phyloP scores from a whole-genome alignment of 2,113 vertebrate genomes.

The Proteles cristata region DNA sequence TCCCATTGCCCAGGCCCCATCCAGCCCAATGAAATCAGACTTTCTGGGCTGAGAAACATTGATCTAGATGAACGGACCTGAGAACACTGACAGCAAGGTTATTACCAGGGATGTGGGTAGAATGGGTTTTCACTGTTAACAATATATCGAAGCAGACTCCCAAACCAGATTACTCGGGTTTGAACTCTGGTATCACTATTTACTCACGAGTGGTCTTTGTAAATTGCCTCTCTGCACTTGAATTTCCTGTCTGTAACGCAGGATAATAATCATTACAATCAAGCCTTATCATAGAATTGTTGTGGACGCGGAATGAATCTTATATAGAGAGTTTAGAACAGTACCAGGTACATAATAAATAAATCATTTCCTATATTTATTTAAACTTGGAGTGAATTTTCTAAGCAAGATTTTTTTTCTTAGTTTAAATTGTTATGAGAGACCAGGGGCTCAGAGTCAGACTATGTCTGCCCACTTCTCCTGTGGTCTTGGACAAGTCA shows the following conservation, averaged over 20 bases:
- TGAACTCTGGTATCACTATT: background rate
- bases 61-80: background rate
- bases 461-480: constrained; percentile 14
- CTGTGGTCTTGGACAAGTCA: background rate
- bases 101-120: background rate
- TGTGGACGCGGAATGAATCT: background rate
- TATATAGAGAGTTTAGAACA: background rate
- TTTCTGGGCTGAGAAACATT: background rate
- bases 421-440: constrained; percentile 17
- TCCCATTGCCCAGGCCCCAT: background rate
- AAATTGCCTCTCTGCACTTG: constrained; percentile 15
- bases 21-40: background rate
- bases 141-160: background rate
- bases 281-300: background rate
- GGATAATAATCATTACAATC: background rate
- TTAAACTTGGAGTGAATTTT: background rate
- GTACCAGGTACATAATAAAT: background rate
- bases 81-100: background rate
- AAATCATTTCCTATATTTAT: background rate
- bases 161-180: background rate
- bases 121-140: background rate
- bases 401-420: background rate
- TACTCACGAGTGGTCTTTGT: background rate
- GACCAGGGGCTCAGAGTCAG: background rate
- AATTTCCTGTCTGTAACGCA: constrained; percentile 43